A percentile compares a stretch with the other conserved stretches of the same genome.
These are phyloP conservation scores for Butorides virescens DNA, from an alignment of 2,113 vertebrate genomes.

Conservation along the genomic window DNA sequence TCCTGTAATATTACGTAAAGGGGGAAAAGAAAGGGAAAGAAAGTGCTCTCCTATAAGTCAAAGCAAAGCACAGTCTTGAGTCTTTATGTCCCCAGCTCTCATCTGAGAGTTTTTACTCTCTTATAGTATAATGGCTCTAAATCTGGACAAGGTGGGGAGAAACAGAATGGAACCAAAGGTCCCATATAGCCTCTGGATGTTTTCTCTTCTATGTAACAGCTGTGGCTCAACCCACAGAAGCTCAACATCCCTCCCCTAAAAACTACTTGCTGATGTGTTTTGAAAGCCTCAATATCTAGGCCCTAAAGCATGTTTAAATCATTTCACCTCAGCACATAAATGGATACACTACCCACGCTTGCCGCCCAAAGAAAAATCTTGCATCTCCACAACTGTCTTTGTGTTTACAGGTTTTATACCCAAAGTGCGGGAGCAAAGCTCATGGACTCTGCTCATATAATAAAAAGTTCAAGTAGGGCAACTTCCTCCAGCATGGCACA, in stretches of 20 bases:
- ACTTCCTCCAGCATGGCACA: background rate
- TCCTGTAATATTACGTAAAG: background rate
- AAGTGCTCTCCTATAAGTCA: background rate
- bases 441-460: fast-evolving
- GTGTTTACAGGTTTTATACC: background rate
- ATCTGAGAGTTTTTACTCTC: background rate
- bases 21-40: background rate
- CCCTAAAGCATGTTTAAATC: background rate
- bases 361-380: background rate
- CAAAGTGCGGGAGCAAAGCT: background rate
- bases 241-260: background rate
- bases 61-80: background rate
- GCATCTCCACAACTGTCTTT: background rate
- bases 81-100: background rate
- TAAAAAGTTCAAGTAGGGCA: background rate
- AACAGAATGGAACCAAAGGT: background rate
- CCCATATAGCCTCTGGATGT: background rate
- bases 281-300: background rate
- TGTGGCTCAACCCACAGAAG: background rate
- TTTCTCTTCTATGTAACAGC: background rate
- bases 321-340: background rate
- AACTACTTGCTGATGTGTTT: background rate
- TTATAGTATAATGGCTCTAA: background rate
- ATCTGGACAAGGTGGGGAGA: background rate
- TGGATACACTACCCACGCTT: background rate